Base-by-base conservation (phyloP, 2,888 invertebrate species). In the Eulithis prunata region DNA sequence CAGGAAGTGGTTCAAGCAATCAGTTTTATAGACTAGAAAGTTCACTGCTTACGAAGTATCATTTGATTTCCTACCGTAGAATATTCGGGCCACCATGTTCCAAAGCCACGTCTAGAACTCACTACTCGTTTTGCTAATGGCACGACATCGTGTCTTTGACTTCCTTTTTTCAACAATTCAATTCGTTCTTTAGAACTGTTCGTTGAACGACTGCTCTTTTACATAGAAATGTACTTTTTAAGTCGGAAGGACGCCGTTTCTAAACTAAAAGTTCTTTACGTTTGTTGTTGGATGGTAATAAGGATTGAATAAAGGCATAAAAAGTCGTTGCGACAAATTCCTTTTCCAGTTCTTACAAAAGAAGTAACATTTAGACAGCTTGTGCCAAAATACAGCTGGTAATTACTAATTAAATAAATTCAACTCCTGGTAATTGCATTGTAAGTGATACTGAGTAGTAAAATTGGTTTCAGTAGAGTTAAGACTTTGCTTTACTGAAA, bases 41-140 rank as follows among this genome's bases (percentile, higher is more conserved):
- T 32, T 32, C 32, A 32, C 32, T 4, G 32, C 32, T 41, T 11
- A 11, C 41, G 10, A 41, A 41, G 41, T 5, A 5, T 10, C 41
- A 41, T 41, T 41, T 41, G 41, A 41, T 41, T 41, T 41, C 2
- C 41, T 41, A 41, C 41, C 41, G 41, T 41, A 38, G 38, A 32
- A 36, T 45, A 52, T 60, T 53, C n/a, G 45, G 45, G n/a, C 32
- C 47, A 46, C 55, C 52, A 51, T 43, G 62, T 62, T 36, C 28
- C 43, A 7, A 58, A 41, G 13, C 49, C 57, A 58, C 53, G 58
- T 62, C 46, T 60, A 68, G 68, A 62, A 65, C 73, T 71, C 71
- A 70, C 72, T 71, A 72, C 82, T 82, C 79, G 79, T 81, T 83
- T 75, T 77, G 71, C 80, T 83, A 83, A 83, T 82, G 82, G 82